Evolutionary conservation across 2,113 vertebrate genomes (phyloP).

Genomic region (Notothenia coriiceps): DNA sequence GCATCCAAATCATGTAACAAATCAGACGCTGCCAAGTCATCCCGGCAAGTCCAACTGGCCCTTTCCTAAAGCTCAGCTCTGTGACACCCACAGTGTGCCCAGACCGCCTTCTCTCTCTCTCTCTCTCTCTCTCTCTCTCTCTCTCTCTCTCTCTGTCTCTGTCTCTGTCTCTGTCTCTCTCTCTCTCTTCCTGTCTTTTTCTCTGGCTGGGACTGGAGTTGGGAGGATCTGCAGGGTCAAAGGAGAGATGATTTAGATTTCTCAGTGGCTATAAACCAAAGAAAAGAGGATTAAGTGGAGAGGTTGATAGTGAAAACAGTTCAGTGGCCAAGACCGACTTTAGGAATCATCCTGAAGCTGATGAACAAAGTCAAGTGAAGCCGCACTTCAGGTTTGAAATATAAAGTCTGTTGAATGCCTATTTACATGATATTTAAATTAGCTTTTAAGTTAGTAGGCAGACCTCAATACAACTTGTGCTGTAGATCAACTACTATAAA

Average conservation of each 20-base stretch:
- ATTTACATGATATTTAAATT: background rate
- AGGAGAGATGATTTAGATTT: conserved; percentile 38
- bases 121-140: background rate
- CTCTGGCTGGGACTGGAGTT: conserved; percentile 38
- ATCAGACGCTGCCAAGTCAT: conserved; percentile 67
- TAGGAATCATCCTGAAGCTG: conserved; percentile 25
- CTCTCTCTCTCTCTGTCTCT: background rate
- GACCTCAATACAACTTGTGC: background rate
- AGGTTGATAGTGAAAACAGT: conserved; percentile 39
- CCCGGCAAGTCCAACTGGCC: conserved; percentile 66
- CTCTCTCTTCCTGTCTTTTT: conserved; percentile 32
- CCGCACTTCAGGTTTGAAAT: background rate
- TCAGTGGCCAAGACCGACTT: conserved; percentile 15
- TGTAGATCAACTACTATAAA: conserved; percentile 3
- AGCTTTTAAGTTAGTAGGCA: background rate
- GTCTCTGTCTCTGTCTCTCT: background rate
- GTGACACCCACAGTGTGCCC: conserved; percentile 61
- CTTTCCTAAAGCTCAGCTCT: conserved; percentile 57
- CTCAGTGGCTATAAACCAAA: conserved; percentile 38
- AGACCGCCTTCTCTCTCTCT: conserved; percentile 12
- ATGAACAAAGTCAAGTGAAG: conserved; percentile 21
- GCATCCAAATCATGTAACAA: conserved; percentile 69
- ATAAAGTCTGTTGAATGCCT: background rate
- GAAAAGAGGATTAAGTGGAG: conserved; percentile 56
- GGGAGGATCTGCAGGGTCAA: conserved; percentile 34